Percentiles rank a stretch among this genome's conserved stretches.
Conservation (phyloP, 1,140 invertebrate species). For the Lepidurus packardi region DNA sequence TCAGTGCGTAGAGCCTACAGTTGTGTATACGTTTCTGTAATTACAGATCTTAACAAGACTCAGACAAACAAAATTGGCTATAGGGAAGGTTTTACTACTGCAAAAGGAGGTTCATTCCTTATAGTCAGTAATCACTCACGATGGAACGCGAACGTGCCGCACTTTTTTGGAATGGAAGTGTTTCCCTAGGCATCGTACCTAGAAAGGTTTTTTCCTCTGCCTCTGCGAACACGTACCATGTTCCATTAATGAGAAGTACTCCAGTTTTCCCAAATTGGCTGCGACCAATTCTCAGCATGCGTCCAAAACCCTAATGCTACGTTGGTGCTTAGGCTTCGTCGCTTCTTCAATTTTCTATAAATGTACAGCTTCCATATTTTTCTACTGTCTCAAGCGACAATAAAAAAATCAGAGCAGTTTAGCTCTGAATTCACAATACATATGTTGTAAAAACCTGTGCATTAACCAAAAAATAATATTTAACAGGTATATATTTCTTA, state of each 20-base stretch:
- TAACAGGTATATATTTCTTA: too few species aligned
- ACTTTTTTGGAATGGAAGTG: background rate
- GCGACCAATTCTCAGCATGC: background rate
- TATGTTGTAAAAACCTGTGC: too few species aligned
- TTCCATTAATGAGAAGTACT: background rate
- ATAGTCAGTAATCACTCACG: background rate
- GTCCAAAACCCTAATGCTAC: background rate
- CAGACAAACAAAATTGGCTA: constrained; percentile 11
- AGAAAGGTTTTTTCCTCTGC: background rate
- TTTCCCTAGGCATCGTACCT: background rate
- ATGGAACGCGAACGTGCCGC: background rate
- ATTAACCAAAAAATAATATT: too few species aligned
- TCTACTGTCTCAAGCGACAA: too few species aligned
- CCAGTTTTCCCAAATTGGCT: background rate
- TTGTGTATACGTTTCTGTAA: constrained; percentile 9
- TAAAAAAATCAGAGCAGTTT: too few species aligned
- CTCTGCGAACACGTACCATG: background rate
- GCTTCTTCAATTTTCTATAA: background rate
- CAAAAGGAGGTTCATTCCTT: background rate
- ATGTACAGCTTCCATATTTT: background rate
- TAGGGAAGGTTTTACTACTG: background rate
- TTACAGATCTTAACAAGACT: background rate
- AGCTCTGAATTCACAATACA: too few species aligned
- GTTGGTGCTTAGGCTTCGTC: background rate
- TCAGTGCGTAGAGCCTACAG: background rate